A percentile compares a stretch with the other conserved stretches of the same genome.
Conservation (phyloP, 2,113 vertebrate genomes). For the Seriola dumerili region DNA sequence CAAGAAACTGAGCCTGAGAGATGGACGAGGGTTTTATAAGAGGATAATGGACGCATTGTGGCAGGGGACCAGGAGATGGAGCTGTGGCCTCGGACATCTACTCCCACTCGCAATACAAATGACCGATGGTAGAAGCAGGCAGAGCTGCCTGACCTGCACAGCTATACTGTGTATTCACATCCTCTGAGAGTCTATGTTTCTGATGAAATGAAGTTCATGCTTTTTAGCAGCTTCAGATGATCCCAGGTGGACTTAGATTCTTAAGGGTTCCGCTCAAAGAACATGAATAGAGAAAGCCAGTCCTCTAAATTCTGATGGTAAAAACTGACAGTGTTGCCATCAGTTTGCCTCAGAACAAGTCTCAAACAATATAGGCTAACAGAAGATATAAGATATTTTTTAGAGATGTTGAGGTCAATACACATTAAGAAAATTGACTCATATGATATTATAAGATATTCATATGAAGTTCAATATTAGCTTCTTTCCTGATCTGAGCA, state of each 20-base stretch:
- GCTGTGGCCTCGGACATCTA: constrained; percentile 72
- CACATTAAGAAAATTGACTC: constrained; percentile 20
- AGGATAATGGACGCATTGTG: constrained; percentile 30
- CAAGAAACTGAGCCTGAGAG: neutral
- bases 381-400: neutral
- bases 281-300: neutral
- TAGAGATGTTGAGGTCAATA: constrained; percentile 17
- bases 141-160: constrained; percentile 41
- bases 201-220: constrained; percentile 41
- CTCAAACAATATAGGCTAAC: constrained; percentile 17
- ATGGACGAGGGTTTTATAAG: constrained; percentile 2
- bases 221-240: constrained; percentile 38
- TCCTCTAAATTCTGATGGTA: constrained; percentile 20
- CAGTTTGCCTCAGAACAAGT: neutral
- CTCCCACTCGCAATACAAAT: constrained; percentile 10
- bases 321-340: neutral
- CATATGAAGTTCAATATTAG: constrained; percentile 5
- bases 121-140: constrained; percentile 28
- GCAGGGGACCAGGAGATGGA: constrained; percentile 75
- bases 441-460: constrained; percentile 5
- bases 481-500: constrained; percentile 22
- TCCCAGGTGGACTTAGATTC: constrained; percentile 28
- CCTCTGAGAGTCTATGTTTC: constrained; percentile 41
- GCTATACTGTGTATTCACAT: constrained; percentile 41
- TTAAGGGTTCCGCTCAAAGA: constrained; percentile 19